phyloP scores from a whole-genome alignment of 2,113 vertebrate genomes.

The Spheniscus mendiculus region DNA sequence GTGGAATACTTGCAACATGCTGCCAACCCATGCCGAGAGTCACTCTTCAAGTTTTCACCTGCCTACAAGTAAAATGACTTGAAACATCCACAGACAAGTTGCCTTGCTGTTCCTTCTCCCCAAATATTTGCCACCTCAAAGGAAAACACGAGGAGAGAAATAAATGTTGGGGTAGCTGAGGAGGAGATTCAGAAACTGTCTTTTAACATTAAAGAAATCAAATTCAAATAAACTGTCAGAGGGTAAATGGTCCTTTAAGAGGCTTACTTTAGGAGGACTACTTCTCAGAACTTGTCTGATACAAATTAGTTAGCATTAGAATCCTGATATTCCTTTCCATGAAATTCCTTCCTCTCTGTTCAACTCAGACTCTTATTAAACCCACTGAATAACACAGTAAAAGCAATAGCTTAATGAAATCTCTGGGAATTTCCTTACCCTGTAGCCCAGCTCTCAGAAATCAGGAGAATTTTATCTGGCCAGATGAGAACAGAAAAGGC shows the following conservation, averaged over 20 bases:
- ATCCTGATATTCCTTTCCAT: not conserved
- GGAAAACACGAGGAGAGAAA: not conserved
- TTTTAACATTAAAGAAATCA: not conserved
- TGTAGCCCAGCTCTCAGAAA: not conserved
- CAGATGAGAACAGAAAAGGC: not conserved
- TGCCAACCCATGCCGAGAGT: not conserved
- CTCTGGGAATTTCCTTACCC: not conserved
- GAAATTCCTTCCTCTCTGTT: not conserved
- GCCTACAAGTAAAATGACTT: not conserved
- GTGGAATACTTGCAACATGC: not conserved
- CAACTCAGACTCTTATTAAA: not conserved
- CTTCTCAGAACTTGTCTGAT: not conserved
- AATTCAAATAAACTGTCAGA: not conserved
- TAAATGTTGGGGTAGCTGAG: not conserved
- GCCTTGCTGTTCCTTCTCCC: not conserved
- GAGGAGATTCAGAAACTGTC: not conserved
- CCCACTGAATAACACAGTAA: not conserved
- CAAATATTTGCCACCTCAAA: not conserved
- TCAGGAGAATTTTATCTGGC: not conserved
- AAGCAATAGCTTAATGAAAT: not conserved
- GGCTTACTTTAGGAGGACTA: not conserved
- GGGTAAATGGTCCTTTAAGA: not conserved
- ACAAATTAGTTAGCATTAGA: not conserved
- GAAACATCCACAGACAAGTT: not conserved
- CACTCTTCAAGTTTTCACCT: not conserved